These are phyloP conservation scores for Zosterops japonicus DNA, from an alignment of 2,113 vertebrate species.

Conservation along the genomic window DNA sequence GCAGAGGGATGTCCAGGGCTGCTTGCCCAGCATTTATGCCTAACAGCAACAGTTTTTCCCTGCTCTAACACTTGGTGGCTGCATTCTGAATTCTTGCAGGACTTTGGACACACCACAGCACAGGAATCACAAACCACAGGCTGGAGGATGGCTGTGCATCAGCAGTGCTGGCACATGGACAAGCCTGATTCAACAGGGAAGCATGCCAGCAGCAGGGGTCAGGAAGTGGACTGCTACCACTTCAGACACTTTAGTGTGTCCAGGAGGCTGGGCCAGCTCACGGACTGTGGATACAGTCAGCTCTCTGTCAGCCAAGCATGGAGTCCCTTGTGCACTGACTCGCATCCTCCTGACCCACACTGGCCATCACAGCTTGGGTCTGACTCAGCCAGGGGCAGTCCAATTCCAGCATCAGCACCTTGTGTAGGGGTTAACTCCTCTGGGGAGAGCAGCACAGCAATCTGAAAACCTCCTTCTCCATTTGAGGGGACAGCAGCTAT, in stretches of 20 bases:
- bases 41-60: neutral
- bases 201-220: neutral
- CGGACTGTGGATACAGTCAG: neutral
- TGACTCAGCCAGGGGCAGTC: neutral
- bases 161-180: neutral
- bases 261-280: neutral
- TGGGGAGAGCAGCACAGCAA: neutral
- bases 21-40: neutral
- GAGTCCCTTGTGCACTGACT: neutral
- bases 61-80: conserved; percentile 1
- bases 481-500: neutral
- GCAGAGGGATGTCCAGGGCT: conserved; percentile 60
- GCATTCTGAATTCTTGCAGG: neutral
- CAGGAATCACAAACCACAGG: neutral
- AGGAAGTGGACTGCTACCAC: neutral
- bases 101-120: neutral
- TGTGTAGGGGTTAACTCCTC: neutral
- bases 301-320: neutral
- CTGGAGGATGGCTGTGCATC: neutral
- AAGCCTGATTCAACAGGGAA: conserved; percentile 24
- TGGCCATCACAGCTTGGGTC: neutral
- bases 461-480: neutral
- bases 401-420: neutral
- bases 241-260: neutral
- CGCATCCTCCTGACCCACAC: neutral